Evolutionary conservation across 2,888 invertebrate genomes (phyloP).

Genomic region (Pachliopta kotzebuea): DNA sequence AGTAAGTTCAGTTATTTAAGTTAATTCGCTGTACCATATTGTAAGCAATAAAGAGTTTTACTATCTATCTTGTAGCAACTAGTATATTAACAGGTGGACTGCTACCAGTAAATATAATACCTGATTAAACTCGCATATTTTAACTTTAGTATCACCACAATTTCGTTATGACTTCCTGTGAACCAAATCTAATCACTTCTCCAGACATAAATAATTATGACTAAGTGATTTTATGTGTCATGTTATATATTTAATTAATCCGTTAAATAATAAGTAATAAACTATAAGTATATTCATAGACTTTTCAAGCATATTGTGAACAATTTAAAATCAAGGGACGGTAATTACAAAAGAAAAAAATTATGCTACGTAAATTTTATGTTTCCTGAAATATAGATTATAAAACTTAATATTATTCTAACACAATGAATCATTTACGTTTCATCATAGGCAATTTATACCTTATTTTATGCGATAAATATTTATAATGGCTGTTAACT

Average conservation of each 20-base stretch:
- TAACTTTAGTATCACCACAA: too few species aligned
- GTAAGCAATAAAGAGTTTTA: too few species aligned
- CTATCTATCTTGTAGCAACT: too few species aligned
- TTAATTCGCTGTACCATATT: too few species aligned
- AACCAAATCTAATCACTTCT: background rate
- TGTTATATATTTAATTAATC: background rate
- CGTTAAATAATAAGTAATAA: background rate
- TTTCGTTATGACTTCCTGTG: too few species aligned
- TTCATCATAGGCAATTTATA: background rate
- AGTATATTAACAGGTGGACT: too few species aligned
- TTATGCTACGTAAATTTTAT: background rate
- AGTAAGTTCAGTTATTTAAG: too few species aligned
- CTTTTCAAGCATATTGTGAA: background rate
- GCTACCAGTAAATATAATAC: too few species aligned
- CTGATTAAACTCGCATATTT: too few species aligned
- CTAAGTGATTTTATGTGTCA: background rate
- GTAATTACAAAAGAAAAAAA: background rate
- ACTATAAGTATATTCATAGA: background rate
- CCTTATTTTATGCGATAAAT: background rate
- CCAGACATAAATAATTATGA: background rate
- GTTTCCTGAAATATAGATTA: background rate
- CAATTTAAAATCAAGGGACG: background rate
- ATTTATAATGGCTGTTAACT: background rate
- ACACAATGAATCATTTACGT: background rate
- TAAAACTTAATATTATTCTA: background rate